Base-by-base conservation (phyloP, 1,140 invertebrate species). In the Gyrodactylus salaris region DNA sequence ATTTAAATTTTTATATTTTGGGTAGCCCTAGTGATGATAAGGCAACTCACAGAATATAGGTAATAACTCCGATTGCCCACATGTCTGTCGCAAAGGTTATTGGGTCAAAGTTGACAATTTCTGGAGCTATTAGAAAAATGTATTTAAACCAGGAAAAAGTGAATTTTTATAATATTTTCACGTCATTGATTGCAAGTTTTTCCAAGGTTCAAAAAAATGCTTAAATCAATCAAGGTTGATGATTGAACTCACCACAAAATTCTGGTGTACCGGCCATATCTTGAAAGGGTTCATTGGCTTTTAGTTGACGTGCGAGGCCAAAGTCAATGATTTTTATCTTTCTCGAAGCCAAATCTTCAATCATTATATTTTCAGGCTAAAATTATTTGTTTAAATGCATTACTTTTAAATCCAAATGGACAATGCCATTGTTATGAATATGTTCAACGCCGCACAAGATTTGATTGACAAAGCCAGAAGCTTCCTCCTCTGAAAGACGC, bases 11-110 rank as follows among this genome's bases (percentile, higher is more conserved):
- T n/a, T n/a, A n/a, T n/a, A n/a, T n/a, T n/a, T n/a, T n/a, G n/a
- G n/a, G n/a, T n/a, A n/a, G n/a, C n/a, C n/a, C n/a, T n/a, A n/a
- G n/a, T n/a, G n/a, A n/a, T n/a, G n/a, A n/a, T n/a, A n/a, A n/a
- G n/a, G n/a, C n/a, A 73, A 80, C 88, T 88, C 83, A 92, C 88
- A 93, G 81, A 73, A 91, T 87, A 78, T 93, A 94, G 78, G 88
- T 90, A 74, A 93, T 89, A 68, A 94, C 89, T 23, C 91, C 90
- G 19, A 93, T 83, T 69, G 89, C 92, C 91, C 91, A 95, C 87
- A 94, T 91, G 77, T 94, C 91, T 0, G 88, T 88, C 27, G 86
- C 84, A 21, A 86, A 85, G 26, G 86, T 85, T 34, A 94, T 87
- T 0, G 86, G 86, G 77, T 93, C 89, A 78, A 89, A 92, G 80